Evolutionary conservation across 2,888 invertebrate genomes (phyloP), one percentile per base, ranked within the genome.

Genomic region (Drosophila differens): DNA sequence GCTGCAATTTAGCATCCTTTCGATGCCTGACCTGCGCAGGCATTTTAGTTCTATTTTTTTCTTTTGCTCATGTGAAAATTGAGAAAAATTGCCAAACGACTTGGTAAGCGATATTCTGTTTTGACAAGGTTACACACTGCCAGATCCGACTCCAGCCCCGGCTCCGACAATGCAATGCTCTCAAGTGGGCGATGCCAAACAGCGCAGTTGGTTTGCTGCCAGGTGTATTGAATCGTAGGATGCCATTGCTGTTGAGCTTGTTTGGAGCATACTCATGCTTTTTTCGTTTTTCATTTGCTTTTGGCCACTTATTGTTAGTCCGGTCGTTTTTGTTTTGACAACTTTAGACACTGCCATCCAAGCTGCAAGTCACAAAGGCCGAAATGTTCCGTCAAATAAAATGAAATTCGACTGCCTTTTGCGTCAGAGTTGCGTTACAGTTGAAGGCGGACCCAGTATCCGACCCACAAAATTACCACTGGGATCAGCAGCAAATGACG

Each of bases 61-160:
- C 7, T 28, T 28, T 16, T 35, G 25, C 12, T 55, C 74, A 79
- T 87, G 87, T 90, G 91, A 89, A 91, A 90, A 90, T 90, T 89
- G 90, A 90, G 91, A 91, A 90, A 90, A 89, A 91, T 90, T 89
- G 90, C 89, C 86, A 90, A 85, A 90, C 89, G 86, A 86, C 82
- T 86, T 84, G 89, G 91, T 90, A 87, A 90, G 90, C 90, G 87
- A 87, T 90, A 90, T 84, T 74, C 88, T 85, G 73, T 83, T 83
- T 84, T 80, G 85, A 76, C 79, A 81, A 82, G 78, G 60, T 77
- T 68, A 63, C 62, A 59, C 81, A 65, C 59, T 44, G 41, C 30
- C 55, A 70, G 22, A 14, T 14, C 12, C 19, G 35, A 28, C 37
- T 9, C 28, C 51, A 12, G 51, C 6, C 30, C 52, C 6, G 39